phyloP scores from a whole-genome alignment of 2,888 invertebrate species.

The Hypomecis punctinalis region DNA sequence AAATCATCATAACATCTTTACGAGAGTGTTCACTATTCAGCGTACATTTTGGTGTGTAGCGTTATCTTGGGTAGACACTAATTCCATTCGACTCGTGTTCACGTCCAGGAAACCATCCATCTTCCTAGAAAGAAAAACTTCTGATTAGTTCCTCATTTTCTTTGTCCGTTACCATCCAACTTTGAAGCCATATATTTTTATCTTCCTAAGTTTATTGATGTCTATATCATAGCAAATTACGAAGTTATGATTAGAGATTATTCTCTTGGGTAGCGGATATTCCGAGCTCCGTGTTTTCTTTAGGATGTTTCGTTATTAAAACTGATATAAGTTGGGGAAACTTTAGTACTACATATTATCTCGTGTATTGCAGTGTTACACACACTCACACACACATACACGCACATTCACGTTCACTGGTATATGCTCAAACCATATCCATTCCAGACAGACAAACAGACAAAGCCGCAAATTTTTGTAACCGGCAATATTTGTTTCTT shows the following conservation, averaged over 20 bases:
- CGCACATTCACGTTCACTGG: no score
- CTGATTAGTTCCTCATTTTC: slow-evolving; percentile 25
- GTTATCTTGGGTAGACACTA: not conserved
- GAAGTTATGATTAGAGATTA: slow-evolving; percentile 6
- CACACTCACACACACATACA: no score
- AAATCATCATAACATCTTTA: no score
- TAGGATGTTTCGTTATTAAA: not conserved
- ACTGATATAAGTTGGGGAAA: no score
- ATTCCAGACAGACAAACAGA: no score
- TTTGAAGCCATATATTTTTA: slow-evolving; percentile 23
- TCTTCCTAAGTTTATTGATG: slow-evolving; percentile 13
- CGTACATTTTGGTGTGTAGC: no score
- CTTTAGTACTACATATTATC: no score
- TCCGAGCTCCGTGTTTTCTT: not conserved
- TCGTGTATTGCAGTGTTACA: no score
- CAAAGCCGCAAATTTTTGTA: no score
- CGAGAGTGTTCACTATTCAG: no score
- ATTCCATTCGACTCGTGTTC: not conserved
- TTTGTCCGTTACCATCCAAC: slow-evolving; percentile 22
- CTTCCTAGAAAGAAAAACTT: slow-evolving; percentile 27
- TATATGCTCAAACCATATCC: no score
- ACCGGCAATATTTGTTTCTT: no score
- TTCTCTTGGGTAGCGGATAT: not conserved
- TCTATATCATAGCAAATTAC: slow-evolving; percentile 10
- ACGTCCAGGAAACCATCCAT: slow-evolving; percentile 15